Evolutionary conservation across 1,140 invertebrate genomes (phyloP), one percentile per base, ranked within the genome.

Genomic region (Hyposmocoma kahamanoa): DNA sequence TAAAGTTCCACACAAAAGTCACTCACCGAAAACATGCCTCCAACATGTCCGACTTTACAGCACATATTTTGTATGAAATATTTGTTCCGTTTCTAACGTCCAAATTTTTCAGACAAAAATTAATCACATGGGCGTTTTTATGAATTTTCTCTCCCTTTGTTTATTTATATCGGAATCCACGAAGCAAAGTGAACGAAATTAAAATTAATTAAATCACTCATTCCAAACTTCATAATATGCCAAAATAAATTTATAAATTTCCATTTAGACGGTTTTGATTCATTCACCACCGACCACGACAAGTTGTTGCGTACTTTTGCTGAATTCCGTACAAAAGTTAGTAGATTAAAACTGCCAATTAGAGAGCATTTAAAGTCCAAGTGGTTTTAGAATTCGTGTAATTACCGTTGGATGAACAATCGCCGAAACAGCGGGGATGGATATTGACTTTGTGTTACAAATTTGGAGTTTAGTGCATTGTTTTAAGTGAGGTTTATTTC

Each of bases 301-400:
- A 82, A 84, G 70, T 84, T 79, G 79, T 72, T 78, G 65, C 77
- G 60, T 69, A 78, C 75, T 78, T 79, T 74, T 63, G 72, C 62
- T 67, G 67, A 76, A 72, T 75, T 79, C 73, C 69, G 76, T 65
- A 75, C 76, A 75, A 80, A 84, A 84, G 76, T 84, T 81, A 78
- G 73, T 79, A 80, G 71, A 84, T 82, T 84, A 82, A 82, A 82
- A 76, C 77, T 84, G 80, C 78, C 80, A 84, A 82, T 84, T 84
- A 84, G 68, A 67, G 63, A 79, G 65, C 76, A 82, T 80, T 84
- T 84, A 67, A 84, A 84, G 72, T 84, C 75, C 68, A 70, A 78
- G 68, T 80, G 80, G 74, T 79, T 82, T 80, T 73, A 79, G 76
- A 82, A 80, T 80, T 80, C 67, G 58, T 67, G 67, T 80, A 80